Percentiles rank a stretch among this genome's conserved stretches.
Conservation (phyloP, 2,797 vertebrate genomes). For the Pseudotriccus pelzelni region DNA sequence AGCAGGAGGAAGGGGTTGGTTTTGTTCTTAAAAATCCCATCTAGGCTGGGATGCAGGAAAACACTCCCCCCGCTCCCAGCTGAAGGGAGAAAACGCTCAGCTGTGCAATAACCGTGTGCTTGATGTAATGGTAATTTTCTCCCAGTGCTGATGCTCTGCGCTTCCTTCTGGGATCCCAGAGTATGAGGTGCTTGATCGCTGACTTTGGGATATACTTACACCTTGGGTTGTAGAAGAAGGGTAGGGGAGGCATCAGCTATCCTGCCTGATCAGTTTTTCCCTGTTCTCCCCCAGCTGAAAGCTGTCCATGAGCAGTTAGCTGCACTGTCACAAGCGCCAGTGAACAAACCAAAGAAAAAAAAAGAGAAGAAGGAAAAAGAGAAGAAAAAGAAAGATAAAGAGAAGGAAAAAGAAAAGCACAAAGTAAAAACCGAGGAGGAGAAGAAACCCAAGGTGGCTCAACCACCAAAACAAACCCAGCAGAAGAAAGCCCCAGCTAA, state of each 20-base stretch:
- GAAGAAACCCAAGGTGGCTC: conserved; percentile 85
- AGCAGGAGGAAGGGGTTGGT: neutral
- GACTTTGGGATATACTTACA: neutral
- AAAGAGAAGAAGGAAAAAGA: conserved; percentile 88
- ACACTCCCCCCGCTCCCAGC: too few species aligned
- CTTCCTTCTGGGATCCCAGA: neutral
- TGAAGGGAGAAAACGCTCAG: neutral
- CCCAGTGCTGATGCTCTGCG: rapidly evolving
- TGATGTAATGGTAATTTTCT: neutral
- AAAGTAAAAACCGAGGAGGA: conserved; percentile 87
- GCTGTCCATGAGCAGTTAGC: conserved; percentile 89
- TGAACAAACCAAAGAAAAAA: conserved; percentile 90
- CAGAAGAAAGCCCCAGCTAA: conserved; percentile 83
- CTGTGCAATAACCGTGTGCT: neutral
- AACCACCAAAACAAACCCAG: conserved; percentile 83
- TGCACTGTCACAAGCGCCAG: conserved; percentile 86
- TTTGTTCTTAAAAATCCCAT: neutral
- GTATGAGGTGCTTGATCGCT: neutral
- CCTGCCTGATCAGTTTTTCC: neutral
- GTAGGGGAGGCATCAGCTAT: neutral
- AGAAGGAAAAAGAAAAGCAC: conserved; percentile 80
- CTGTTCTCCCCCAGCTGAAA: conserved; percentile 78
- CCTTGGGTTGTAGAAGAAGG: neutral
- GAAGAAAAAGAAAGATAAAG: conserved; percentile 87
- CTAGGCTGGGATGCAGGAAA: neutral